Base-by-base conservation (phyloP, 2,888 invertebrate genomes). In the Phrixothrix hirtus region DNA sequence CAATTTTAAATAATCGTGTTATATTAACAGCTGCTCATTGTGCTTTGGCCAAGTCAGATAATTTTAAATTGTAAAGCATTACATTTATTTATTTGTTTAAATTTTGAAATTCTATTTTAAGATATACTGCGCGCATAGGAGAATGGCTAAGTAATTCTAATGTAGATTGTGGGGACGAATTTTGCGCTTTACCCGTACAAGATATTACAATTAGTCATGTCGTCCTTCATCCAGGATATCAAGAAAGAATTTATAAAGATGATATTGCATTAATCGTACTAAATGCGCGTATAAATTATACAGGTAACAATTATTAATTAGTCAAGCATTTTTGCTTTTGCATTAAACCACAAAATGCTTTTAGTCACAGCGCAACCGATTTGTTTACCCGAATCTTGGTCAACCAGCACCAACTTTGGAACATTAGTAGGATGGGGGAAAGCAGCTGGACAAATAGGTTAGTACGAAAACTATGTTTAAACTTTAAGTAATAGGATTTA, bases 11-110 rank as follows among this genome's bases (percentile, higher is more conserved):
- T 55, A 72, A 74, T 53, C 77, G 80, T 27, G 77, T 84, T 0
- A 79, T 90, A 27, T 71, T 90, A 25, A 89, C 89, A 0, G 89
- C 90, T 0, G 89, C 89, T 0, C 88, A 89, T 66, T 90, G 90
- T 68, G 89, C 89, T 1, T 71, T 89, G 42, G 89, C 88, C 0
- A 88, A 87, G 69, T 86, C 87, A 6, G 84, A 86, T 41, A 86
- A 85, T 61, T 89, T 86, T 68, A 85, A 87, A 74, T 72, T 90
- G 89, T 89, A 77, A 82, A n/a, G n/a, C n/a, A n/a, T n/a, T n/a
- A n/a, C n/a, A n/a, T n/a, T n/a, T n/a, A n/a, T n/a, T n/a, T n/a
- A n/a, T n/a, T n/a, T n/a, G n/a, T n/a, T n/a, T n/a, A n/a, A n/a
- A n/a, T n/a, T n/a, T n/a, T n/a, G n/a, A n/a, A n/a, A n/a, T n/a